Conservation (phyloP, 2,888 invertebrate species). For the Belgica antarctica region DNA sequence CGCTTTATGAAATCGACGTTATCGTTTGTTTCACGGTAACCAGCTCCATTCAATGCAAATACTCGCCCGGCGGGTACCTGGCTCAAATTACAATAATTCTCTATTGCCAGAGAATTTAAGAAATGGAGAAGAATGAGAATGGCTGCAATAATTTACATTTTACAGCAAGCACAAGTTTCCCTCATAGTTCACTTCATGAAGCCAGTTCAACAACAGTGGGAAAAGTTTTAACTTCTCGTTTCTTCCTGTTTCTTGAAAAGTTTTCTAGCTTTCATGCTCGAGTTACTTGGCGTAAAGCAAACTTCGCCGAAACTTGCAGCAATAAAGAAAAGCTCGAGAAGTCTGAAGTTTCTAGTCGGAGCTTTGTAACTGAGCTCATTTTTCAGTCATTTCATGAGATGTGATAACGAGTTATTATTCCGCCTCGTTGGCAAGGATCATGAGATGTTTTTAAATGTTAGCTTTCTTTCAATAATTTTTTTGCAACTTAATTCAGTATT, state of each 20-base stretch:
- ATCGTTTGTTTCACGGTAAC: no score
- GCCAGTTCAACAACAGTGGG: background rate
- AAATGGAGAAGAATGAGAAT: background rate
- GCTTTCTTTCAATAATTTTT: background rate
- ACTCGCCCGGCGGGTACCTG: background rate
- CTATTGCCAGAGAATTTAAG: background rate
- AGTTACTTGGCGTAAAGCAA: background rate
- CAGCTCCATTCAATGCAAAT: background rate
- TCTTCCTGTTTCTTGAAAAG: constrained; percentile 12
- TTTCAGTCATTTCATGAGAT: constrained; percentile 33
- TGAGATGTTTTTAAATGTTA: background rate
- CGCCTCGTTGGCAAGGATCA: background rate
- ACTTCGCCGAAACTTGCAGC: background rate
- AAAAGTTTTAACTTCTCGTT: no score
- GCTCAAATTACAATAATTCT: constrained; percentile 2
- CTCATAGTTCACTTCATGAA: constrained; percentile 12
- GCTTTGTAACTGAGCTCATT: constrained; percentile 30
- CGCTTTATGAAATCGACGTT: no score
- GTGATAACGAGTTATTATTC: constrained; percentile 18
- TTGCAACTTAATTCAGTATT: no score
- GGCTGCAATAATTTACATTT: constrained; percentile 20
- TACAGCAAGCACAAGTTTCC: background rate
- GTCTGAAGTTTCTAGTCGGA: constrained; percentile 24
- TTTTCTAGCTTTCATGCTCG: background rate
- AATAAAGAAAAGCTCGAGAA: constrained; percentile 8